Evolutionary conservation across 2,888 invertebrate genomes (phyloP), one percentile per base, ranked within the genome.

Genomic region (Spicauda simplicius): DNA sequence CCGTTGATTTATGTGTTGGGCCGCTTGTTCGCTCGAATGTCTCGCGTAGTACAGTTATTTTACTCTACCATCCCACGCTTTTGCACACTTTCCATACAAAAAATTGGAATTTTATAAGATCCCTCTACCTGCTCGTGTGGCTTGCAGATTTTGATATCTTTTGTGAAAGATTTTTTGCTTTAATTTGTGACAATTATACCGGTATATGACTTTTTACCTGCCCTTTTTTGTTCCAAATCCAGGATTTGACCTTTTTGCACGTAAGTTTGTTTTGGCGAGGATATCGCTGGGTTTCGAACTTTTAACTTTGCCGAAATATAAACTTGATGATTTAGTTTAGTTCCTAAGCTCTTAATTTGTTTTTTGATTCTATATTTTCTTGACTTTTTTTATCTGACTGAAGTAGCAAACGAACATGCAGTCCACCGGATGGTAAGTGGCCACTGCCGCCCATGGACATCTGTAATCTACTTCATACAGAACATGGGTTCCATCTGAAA

Each of bases 101-200:
- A 87, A 83, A 37, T 67, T 68, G 73, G 71, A 80, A 87, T 84
- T 87, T 87, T 87, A 87, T 86, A 87, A 83, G 76, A 75, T 80
- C 80, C 81, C 75, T 83, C 88, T 93, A 93, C 93, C 93, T 93
- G 93, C 91, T 90, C 92, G 92, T 93, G 93, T 92, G 92, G 91
- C 93, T 92, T 92, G 92, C 93, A 91, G 91, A 90, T 93, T 90
- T 91, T 91, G 92, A 92, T 92, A 91, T 85, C 91, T 87, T 90
- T 92, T 91, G 91, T 91, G 83, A 80, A 79, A 74, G 25, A 70
- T 84, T 92, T 93, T 93, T 93, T 93, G 92, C 91, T 83, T 92
- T 90, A 92, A 93, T 93, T 93, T 93, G 93, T 93, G 93, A 92
- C 92, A 93, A 92, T 92, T 93, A 93, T 92, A 92, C 84, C 92